Evolutionary conservation across 1,140 invertebrate species (phyloP).

Genomic region (Drosophila asahinai): DNA sequence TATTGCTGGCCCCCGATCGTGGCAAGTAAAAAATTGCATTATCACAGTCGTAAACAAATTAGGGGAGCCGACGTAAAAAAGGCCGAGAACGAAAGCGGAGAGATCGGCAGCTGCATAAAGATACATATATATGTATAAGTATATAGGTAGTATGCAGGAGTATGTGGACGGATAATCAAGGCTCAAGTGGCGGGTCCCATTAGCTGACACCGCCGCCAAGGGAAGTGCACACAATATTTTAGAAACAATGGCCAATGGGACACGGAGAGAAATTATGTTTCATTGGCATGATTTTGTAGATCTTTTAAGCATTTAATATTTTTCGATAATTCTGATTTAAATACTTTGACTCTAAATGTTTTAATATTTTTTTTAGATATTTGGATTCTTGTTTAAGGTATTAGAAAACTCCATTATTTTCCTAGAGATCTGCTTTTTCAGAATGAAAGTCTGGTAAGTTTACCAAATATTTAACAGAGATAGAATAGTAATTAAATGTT

Average conservation of each 20-base stretch:
- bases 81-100: conserved; percentile 12
- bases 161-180: conserved; percentile 50
- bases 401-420: neutral
- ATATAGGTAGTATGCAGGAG: neutral
- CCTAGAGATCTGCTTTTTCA: neutral
- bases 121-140: neutral
- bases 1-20: conserved; percentile 56
- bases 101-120: conserved; percentile 41
- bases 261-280: conserved; percentile 7
- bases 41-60: conserved; percentile 80
- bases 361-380: neutral
- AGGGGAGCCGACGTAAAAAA: conserved; percentile 42
- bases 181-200: conserved; percentile 78
- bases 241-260: conserved; percentile 65
- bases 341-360: neutral
- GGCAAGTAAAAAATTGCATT: conserved; percentile 79
- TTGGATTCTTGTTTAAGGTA: no score
- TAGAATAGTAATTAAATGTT: no score
- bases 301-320: neutral
- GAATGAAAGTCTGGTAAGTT: neutral
- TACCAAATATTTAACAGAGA: neutral
- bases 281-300: neutral
- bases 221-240: conserved; percentile 74
- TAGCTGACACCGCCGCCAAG: conserved; percentile 67
- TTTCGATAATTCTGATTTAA: neutral